A percentile compares a stretch with the other conserved stretches of the same genome.
These are phyloP conservation scores for Pygocentrus nattereri DNA, from an alignment of 2,797 vertebrate species.

Conservation along the genomic window DNA sequence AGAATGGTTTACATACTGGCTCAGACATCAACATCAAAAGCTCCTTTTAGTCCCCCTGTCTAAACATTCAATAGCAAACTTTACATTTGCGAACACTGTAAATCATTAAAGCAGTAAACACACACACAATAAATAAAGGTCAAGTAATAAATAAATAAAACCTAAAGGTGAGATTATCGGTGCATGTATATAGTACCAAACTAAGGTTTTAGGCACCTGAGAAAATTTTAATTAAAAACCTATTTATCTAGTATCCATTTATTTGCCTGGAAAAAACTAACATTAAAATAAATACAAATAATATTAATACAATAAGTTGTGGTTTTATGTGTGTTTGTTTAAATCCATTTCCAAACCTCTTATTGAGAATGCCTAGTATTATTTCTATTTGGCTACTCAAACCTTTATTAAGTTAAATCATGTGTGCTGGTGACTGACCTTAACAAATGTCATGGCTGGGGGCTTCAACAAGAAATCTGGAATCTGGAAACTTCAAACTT, in stretches of 20 bases:
- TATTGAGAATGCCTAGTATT: no score
- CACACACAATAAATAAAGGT: neutral
- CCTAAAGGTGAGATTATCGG: constrained; percentile 18
- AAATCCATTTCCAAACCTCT: no score
- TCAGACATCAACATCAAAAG: neutral
- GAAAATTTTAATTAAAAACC: neutral
- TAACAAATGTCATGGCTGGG: no score
- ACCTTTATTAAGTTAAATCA: no score
- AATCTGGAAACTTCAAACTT: no score
- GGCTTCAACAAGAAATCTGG: no score
- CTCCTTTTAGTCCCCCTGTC: neutral
- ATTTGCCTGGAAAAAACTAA: no score
- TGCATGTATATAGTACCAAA: neutral
- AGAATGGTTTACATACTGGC: neutral
- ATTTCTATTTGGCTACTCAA: no score
- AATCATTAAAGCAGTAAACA: neutral
- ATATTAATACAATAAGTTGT: no score
- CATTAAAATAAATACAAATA: no score
- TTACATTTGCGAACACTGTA: neutral
- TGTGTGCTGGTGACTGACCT: no score
- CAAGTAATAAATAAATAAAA: neutral
- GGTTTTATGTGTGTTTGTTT: no score
- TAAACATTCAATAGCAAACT: neutral
- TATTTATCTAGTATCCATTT: neutral
- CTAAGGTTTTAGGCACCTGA: neutral